Conservation (phyloP, 2,797 vertebrate species). For the Amblyraja radiata region DNA sequence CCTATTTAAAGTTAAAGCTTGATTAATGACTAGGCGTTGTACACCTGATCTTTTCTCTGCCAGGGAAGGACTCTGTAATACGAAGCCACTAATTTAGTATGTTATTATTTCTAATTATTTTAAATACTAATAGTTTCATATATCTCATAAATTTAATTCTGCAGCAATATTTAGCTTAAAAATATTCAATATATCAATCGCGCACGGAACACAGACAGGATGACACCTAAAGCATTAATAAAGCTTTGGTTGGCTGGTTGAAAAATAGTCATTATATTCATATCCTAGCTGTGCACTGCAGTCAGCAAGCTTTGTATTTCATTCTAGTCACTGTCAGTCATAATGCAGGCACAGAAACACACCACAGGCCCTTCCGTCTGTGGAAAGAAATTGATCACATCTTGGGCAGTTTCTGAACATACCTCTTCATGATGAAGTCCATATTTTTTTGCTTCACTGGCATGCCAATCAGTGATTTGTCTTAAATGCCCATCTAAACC, state of each 20-base stretch:
- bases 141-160: not conserved
- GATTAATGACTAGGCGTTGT: not conserved
- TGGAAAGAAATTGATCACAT: not conserved
- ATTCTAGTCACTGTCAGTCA: constrained; percentile 12
- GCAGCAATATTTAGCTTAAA: not conserved
- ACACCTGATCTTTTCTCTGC: not conserved
- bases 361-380: not conserved
- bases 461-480: not conserved
- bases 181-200: not conserved
- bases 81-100: not conserved
- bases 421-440: not conserved
- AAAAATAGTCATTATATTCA: constrained; percentile 10
- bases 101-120: not conserved
- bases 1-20: not conserved
- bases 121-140: not conserved
- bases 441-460: not conserved
- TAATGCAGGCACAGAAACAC: constrained; percentile 12
- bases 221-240: not conserved
- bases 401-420: constrained; percentile 8
- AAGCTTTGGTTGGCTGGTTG: not conserved
- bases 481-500: not conserved
- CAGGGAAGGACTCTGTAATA: not conserved
- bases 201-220: not conserved
- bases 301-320: not conserved
- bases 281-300: constrained; percentile 4